phyloP scores from a whole-genome alignment of 2,113 vertebrate genomes.

The Phalacrocorax brasilianus region DNA sequence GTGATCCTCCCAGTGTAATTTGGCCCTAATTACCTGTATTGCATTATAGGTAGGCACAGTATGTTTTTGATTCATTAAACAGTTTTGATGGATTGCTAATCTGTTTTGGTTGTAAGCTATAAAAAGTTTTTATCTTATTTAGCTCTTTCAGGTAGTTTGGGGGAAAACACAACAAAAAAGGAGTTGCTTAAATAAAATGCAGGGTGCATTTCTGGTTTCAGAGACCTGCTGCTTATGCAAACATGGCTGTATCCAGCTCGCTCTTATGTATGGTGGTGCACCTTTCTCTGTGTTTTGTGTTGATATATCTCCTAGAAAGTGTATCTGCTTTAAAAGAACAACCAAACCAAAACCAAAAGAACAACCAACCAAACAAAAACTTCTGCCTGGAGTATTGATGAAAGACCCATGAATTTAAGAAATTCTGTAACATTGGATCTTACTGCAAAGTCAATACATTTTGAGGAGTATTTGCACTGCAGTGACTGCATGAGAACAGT shows the following conservation, averaged over 20 bases:
- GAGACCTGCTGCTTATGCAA: background rate
- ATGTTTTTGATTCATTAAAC: background rate
- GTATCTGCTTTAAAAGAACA: background rate
- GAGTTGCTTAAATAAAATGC: background rate
- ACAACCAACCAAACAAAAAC: background rate
- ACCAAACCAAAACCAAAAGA: background rate
- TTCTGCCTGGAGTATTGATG: background rate
- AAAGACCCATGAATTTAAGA: background rate
- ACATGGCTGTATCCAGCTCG: background rate
- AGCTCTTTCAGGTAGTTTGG: background rate
- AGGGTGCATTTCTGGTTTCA: background rate
- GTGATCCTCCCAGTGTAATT: background rate
- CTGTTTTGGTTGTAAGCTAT: background rate
- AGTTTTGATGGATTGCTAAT: background rate
- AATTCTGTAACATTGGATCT: background rate
- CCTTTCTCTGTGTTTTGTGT: background rate
- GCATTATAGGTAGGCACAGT: background rate
- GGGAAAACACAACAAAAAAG: background rate
- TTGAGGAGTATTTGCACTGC: background rate
- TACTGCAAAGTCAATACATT: background rate
- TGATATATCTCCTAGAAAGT: background rate
- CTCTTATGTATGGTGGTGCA: background rate
- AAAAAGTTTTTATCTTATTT: background rate
- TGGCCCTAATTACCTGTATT: background rate
- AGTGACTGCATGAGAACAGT: background rate